phyloP scores from a whole-genome alignment of 2,797 vertebrate genomes.

The Enoplosus armatus region DNA sequence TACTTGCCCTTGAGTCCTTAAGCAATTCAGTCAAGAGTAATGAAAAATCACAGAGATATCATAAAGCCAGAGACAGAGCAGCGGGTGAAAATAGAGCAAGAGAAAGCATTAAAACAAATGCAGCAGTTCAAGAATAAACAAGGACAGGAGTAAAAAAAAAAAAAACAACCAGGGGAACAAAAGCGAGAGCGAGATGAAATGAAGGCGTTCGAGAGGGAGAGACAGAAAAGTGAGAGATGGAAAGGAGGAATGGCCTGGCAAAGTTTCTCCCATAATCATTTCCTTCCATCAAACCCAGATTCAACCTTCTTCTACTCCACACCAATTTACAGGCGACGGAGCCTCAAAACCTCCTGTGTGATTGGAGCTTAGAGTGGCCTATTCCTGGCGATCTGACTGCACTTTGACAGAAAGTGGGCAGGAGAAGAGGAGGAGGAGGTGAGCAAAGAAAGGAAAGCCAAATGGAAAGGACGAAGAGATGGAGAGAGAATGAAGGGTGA shows the following conservation, averaged over 20 bases:
- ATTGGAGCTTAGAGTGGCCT: slow-evolving; percentile 60
- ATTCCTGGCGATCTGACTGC: slow-evolving; percentile 54
- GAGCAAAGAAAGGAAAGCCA: slow-evolving; percentile 10
- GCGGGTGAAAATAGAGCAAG: neutral
- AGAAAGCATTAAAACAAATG: slow-evolving; percentile 2
- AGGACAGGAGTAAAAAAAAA: neutral
- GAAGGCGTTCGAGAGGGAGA: neutral
- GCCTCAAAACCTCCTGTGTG: slow-evolving; percentile 40
- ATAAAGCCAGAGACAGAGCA: neutral
- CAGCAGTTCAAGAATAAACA: neutral
- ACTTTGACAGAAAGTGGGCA: slow-evolving; percentile 51
- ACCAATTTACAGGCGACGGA: slow-evolving; percentile 42
- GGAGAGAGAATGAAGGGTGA: neutral
- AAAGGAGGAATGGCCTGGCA: neutral
- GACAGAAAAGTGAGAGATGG: neutral
- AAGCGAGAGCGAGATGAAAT: neutral
- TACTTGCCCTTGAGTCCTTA: slow-evolving; percentile 28
- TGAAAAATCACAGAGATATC: slow-evolving; percentile 5
- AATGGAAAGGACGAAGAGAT: slow-evolving; percentile 9
- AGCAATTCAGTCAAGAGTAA: slow-evolving; percentile 17
- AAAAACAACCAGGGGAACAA: neutral
- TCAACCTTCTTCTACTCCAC: slow-evolving; percentile 35
- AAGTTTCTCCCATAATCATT: slow-evolving; percentile 47
- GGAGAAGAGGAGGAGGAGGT: slow-evolving; percentile 2
- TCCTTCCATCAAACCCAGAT: slow-evolving; percentile 46